A percentile compares a stretch with the other conserved stretches of the same genome.
Evolutionary conservation across 2,888 invertebrate genomes (phyloP).

Genomic region (Pilophorus perplexus): DNA sequence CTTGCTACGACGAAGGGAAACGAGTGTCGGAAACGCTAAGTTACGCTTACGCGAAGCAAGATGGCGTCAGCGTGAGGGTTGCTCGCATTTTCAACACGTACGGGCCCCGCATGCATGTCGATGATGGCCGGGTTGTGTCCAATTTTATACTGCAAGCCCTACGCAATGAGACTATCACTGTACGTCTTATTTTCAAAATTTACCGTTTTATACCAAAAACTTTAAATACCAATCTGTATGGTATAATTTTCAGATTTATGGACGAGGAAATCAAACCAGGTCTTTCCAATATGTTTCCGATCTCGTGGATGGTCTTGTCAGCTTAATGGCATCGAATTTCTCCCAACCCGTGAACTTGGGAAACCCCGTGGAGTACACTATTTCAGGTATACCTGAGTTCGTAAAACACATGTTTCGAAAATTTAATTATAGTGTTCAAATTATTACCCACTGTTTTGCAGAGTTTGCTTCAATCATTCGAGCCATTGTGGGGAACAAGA

Average conservation of each 20-base stretch:
- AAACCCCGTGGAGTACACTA: slow-evolving; percentile 96
- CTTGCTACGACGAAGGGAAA: slow-evolving; percentile 99
- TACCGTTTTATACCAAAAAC: not conserved
- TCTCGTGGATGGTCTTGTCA: slow-evolving; percentile 88
- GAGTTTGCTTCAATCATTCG: slow-evolving; percentile 86
- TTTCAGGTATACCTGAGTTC: slow-evolving; percentile 63
- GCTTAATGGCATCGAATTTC: slow-evolving; percentile 91
- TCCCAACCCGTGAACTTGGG: slow-evolving; percentile 92
- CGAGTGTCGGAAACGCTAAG: slow-evolving; percentile 93
- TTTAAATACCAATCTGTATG: not conserved
- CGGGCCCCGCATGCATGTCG: slow-evolving; percentile 98
- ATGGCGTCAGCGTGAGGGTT: slow-evolving; percentile 89
- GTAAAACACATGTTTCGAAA: not conserved
- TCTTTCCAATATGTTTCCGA: slow-evolving; percentile 99
- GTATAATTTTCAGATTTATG: slow-evolving; percentile 74
- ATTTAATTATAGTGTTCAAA: slow-evolving; percentile 34
- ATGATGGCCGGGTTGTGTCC: slow-evolving; percentile 96
- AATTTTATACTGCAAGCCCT: slow-evolving; percentile 97
- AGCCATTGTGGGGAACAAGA: slow-evolving; percentile 79
- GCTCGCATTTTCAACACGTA: slow-evolving; percentile 99
- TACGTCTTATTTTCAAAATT: slow-evolving; percentile 56
- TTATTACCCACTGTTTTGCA: slow-evolving; percentile 53
- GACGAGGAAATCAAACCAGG: slow-evolving; percentile 84
- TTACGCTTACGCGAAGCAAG: slow-evolving; percentile 97
- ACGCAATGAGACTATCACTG: slow-evolving; percentile 90